Conservation (phyloP, 2,888 invertebrate species). For the Volucella bombylans region DNA sequence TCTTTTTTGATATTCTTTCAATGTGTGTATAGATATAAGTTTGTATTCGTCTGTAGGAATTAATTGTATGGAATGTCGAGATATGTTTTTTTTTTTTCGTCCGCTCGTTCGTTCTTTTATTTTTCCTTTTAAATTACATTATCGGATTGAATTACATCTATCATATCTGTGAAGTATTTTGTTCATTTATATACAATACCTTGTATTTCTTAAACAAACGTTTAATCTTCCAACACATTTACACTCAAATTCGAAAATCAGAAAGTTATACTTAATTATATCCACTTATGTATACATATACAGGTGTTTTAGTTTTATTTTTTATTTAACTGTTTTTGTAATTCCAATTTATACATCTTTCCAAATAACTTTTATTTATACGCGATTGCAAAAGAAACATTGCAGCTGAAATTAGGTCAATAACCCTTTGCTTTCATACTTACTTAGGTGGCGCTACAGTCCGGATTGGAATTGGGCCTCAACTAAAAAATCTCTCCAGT, state of each 20-base stretch:
- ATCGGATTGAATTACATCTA: slow-evolving; percentile 52
- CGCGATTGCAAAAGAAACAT: too few relatives aligned
- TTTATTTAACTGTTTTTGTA: background rate
- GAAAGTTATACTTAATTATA: slow-evolving; percentile 1
- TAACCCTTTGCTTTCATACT: too few relatives aligned
- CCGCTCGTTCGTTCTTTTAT: background rate
- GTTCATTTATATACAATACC: background rate
- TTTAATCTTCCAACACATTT: slow-evolving; percentile 27
- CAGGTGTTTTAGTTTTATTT: background rate
- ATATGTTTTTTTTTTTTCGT: background rate
- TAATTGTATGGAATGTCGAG: slow-evolving; percentile 35
- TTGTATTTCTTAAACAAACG: slow-evolving; percentile 12
- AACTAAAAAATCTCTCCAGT: too few relatives aligned
- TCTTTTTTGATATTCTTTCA: slow-evolving; percentile 17
- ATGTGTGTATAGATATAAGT: slow-evolving; percentile 26
- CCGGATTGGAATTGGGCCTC: too few relatives aligned
- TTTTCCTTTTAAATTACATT: slow-evolving; percentile 32
- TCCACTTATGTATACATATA: background rate
- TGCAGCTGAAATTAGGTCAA: too few relatives aligned
- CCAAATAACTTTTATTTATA: too few relatives aligned
- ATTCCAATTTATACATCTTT: background rate
- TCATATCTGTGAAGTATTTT: slow-evolving; percentile 18
- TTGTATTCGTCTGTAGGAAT: slow-evolving; percentile 20
- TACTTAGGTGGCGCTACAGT: too few relatives aligned
- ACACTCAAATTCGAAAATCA: slow-evolving; percentile 35